Evolutionary conservation across 2,888 invertebrate genomes (phyloP).

Genomic region (Theretra japonica): DNA sequence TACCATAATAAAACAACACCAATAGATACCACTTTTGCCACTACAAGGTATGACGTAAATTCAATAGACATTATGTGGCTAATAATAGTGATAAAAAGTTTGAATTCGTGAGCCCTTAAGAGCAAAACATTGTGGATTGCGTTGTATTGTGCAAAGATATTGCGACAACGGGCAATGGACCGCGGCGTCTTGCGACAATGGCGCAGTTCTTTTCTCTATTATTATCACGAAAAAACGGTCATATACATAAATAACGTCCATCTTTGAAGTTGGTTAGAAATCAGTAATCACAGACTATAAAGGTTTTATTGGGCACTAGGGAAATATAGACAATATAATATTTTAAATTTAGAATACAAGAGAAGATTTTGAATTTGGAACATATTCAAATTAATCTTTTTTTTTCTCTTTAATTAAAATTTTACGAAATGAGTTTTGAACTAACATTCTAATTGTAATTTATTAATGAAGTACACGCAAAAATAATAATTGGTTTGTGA

Average conservation of each 20-base stretch:
- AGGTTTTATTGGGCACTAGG: too few species aligned
- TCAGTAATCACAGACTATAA: too few species aligned
- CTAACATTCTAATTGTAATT: too few species aligned
- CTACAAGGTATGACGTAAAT: neutral
- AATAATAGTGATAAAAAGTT: constrained; percentile 8
- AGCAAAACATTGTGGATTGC: constrained; percentile 6
- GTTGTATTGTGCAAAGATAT: constrained; percentile 6
- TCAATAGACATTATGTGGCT: constrained; percentile 1
- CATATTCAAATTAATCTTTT: too few species aligned
- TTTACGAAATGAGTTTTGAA: too few species aligned
- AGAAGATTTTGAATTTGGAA: too few species aligned
- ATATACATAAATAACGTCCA: neutral
- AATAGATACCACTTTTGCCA: neutral
- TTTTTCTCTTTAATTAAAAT: too few species aligned
- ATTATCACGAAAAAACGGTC: neutral
- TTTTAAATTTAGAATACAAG: neutral
- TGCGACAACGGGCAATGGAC: constrained; percentile 23
- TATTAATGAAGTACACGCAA: too few species aligned
- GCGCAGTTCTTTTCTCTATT: neutral
- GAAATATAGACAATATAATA: neutral
- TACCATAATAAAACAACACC: neutral
- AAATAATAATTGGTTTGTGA: too few species aligned
- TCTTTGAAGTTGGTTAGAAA: too few species aligned
- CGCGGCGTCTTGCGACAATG: constrained; percentile 19
- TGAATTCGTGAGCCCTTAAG: constrained; percentile 20